A percentile compares a stretch with the other conserved stretches of the same genome.
phyloP scores from a whole-genome alignment of 2,797 vertebrate species.

The Tenualosa thibaudeaui region DNA sequence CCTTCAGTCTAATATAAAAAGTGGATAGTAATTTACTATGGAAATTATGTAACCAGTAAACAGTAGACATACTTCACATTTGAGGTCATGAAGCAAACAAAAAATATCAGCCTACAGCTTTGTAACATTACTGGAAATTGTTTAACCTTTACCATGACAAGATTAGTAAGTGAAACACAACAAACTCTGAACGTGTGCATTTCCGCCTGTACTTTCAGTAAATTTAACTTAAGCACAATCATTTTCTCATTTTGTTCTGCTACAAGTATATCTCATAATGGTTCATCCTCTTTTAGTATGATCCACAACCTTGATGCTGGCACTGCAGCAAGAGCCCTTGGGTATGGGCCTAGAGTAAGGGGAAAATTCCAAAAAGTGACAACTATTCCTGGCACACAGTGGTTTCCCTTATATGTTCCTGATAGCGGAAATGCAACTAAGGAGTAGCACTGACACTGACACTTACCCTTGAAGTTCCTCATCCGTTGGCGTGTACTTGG shows the following conservation, averaged over 20 bases:
- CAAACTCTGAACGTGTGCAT: background rate
- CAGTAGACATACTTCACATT: background rate
- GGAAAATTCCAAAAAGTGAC: too few relatives aligned
- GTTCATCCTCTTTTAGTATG: too few relatives aligned
- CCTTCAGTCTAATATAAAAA: background rate
- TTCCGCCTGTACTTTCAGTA: background rate
- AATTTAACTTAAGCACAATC: background rate
- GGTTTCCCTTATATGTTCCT: too few relatives aligned
- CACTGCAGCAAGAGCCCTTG: too few relatives aligned
- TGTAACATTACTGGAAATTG: background rate
- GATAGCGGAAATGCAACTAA: too few relatives aligned
- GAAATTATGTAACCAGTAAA: background rate
- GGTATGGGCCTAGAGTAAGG: too few relatives aligned
- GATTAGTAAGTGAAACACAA: background rate
- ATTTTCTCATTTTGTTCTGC: background rate
- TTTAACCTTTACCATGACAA: background rate
- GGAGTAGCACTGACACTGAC: background rate
- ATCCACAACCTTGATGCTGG: too few relatives aligned
- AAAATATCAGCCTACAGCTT: background rate
- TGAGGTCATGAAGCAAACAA: background rate
- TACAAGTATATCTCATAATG: background rate
- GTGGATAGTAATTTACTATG: background rate
- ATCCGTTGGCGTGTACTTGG: slow-evolving; percentile 94
- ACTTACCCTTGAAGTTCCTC: slow-evolving; percentile 95
- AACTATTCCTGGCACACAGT: too few relatives aligned